Evolutionary conservation across 2,888 invertebrate genomes (phyloP), one percentile per base, ranked within the genome.

Genomic region (Ditula angustiorana): DNA sequence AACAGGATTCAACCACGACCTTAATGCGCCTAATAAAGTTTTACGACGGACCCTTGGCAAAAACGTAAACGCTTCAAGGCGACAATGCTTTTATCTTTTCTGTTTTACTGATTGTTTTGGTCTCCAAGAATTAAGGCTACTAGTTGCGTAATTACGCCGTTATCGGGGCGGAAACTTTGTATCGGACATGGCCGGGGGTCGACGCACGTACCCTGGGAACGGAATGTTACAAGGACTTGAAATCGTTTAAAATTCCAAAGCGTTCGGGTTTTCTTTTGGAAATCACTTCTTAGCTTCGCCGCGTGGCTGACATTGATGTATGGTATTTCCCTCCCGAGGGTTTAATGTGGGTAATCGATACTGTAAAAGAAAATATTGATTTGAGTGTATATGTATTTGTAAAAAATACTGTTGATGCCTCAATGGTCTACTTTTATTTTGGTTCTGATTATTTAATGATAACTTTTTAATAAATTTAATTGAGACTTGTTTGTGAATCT

Each of bases 1-100:
- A 91, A 92, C 91, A 92, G 90, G 91, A 91, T 90, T 90, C 91
- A 90, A 91, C 91, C 89, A 87, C 89, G 90, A 90, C 90, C 92
- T 89, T 92, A 91, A 92, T 91, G 89, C 86, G 88, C 81, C 89
- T 92, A 92, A 92, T 92, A 92, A 92, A 92, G 90, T 91, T 92
- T 92, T 91, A 92, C 88, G 92, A 90, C 79, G 83, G 87, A 87
- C 90, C 91, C 92, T 90, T 86, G 87, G 88, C 85, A 83, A 87
- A 87, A 90, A 90, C 90, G 88, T 87, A 88, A 86, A 88, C 88
- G 85, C 85, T 90, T 79, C 88, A 83, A 88, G 90, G 89, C 90
- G 91, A 90, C 90, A 89, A 91, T 88, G 90, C 90, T 90, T 91
- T 91, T 91, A 91, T 91, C 90, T 90, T 87, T 84, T 85, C 86